Evolutionary conservation across 37 sponge, comb jelly and placozoan genomes (phyloP), one percentile per base, ranked within the genome.

Genomic region (Spongia lamella): DNA sequence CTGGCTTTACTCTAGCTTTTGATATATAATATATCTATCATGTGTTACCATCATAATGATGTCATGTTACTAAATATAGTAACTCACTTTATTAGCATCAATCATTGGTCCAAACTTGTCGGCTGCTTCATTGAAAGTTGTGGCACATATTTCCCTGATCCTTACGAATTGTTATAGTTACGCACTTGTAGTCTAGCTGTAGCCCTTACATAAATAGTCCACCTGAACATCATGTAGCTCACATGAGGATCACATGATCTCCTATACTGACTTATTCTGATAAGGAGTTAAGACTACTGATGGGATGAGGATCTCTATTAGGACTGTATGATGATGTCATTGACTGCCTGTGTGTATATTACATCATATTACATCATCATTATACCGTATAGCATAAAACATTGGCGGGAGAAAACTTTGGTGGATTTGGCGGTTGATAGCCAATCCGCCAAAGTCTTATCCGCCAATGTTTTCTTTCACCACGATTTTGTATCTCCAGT

Each of bases 201-300:
- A 21, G 93, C 89, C 38, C 97, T 77, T 16, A 71, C 92, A 39
- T 86, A 71, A 24, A 94, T 90, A n/a, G 95, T 94, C 95, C 95
- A 94, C 49, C 87, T 68, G 38, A 52, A 58, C 7, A 14, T n/a
- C n/a, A n/a, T n/a, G n/a, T n/a, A n/a, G n/a, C n/a, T n/a, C n/a
- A n/a, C n/a, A n/a, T n/a, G n/a, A n/a, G n/a, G n/a, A n/a, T n/a
- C n/a, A n/a, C n/a, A n/a, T n/a, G n/a, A n/a, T n/a, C n/a, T n/a
- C n/a, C n/a, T n/a, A n/a, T n/a, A n/a, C n/a, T n/a, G n/a, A 87
- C 82, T 81, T 87, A 72, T 79, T 84, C 80, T 95, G 96, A 63
- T 91, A 95, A 31, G 96, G 96, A 64, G n/a, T 81, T 95, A 47
- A 95, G 83, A 37, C 83, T 78, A 25, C 63, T 53, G 37, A 95